Conservation (phyloP, 92 coral and sea anemone genomes). For the Diadumene lineata region DNA sequence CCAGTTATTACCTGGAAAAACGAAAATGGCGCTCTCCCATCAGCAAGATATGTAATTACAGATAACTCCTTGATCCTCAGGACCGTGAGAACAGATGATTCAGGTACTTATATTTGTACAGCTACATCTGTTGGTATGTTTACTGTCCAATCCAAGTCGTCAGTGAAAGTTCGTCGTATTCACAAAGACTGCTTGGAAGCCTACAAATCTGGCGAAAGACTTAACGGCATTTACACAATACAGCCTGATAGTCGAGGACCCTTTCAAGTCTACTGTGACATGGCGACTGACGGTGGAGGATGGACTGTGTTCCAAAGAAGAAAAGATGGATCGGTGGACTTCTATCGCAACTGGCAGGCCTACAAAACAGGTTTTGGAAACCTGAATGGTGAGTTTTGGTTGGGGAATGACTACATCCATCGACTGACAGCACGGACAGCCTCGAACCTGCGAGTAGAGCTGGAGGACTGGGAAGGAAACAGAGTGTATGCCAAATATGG, state of each 20-base stretch:
- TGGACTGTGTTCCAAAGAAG: slow-evolving; percentile 67
- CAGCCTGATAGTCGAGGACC: slow-evolving; percentile 17
- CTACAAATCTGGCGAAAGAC: slow-evolving; percentile 6
- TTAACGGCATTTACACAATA: slow-evolving; percentile 17
- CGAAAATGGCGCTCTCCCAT: slow-evolving; percentile 32
- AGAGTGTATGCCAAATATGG: slow-evolving; percentile 53
- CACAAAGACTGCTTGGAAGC: slow-evolving; percentile 18
- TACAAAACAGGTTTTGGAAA: slow-evolving; percentile 63
- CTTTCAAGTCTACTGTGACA: slow-evolving; percentile 38
- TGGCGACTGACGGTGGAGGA: slow-evolving; percentile 39
- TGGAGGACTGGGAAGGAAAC: slow-evolving; percentile 48
- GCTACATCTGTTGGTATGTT: slow-evolving; percentile 34
- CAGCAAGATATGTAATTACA: slow-evolving; percentile 15
- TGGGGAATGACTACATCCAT: slow-evolving; percentile 59
- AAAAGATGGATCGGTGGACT: slow-evolving; percentile 53
- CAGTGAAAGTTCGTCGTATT: background rate
- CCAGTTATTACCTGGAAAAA: slow-evolving; percentile 44
- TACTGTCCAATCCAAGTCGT: background rate
- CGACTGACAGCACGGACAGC: slow-evolving; percentile 39
- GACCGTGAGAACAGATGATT: background rate
- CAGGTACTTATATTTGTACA: slow-evolving; percentile 31
- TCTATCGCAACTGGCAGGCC: slow-evolving; percentile 38
- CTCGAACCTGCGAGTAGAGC: slow-evolving; percentile 45
- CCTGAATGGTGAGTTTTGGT: slow-evolving; percentile 62
- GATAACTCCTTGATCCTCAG: slow-evolving; percentile 18